A percentile compares a stretch with the other conserved stretches of the same genome.
Conservation (phyloP, 2,797 vertebrate species). For the Saxicola maurus region DNA sequence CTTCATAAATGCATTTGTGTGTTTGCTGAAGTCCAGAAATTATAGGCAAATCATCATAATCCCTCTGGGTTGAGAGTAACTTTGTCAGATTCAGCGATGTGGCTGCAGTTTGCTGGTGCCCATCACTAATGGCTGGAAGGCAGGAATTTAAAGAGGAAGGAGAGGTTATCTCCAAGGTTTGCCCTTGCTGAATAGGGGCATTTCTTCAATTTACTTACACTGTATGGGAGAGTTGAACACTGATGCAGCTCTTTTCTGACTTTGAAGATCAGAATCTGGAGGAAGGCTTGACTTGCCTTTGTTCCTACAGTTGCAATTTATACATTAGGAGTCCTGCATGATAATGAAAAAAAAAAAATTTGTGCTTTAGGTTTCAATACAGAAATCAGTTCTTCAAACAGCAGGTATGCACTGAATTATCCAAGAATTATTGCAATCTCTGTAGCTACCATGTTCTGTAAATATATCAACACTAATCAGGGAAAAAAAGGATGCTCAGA, state of each 20-base stretch:
- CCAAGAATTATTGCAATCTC: neutral
- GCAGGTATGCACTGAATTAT: neutral
- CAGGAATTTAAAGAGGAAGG: neutral
- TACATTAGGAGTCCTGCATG: neutral
- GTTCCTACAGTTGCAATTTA: neutral
- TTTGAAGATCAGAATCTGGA: neutral
- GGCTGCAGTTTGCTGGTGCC: neutral
- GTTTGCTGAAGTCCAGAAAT: conserved; percentile 35
- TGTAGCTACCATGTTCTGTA: neutral
- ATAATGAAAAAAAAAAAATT: neutral
- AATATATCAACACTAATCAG: neutral
- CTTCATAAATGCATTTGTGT: conserved; percentile 33
- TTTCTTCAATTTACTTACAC: conserved; percentile 11
- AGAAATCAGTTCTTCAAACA: neutral
- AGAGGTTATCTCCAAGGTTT: conserved; percentile 25
- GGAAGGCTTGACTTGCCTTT: neutral
- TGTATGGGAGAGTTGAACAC: neutral
- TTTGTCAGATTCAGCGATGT: neutral
- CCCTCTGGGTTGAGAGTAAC: conserved; percentile 4
- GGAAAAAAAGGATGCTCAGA: neutral
- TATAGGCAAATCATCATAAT: neutral
- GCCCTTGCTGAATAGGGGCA: neutral
- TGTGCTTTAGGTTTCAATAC: neutral
- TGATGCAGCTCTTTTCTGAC: neutral
- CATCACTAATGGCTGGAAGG: neutral